A percentile compares a stretch with the other conserved stretches of the same genome.
Conservation (phyloP, 2,113 vertebrate genomes). For the Candoia aspera region DNA sequence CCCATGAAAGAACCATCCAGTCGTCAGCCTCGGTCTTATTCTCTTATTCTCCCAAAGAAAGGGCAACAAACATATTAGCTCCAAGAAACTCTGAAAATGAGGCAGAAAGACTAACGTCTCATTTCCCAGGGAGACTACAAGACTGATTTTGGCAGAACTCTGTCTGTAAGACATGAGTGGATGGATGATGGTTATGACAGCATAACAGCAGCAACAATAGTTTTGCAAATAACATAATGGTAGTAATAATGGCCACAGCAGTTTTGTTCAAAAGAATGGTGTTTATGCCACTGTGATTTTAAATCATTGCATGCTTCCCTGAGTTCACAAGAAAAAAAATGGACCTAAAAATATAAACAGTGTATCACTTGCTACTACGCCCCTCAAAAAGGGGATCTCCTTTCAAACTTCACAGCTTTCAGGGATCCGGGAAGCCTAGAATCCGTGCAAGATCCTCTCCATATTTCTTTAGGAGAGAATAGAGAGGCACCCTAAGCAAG, state of each 20-base stretch:
- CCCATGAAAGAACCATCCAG: too few species aligned
- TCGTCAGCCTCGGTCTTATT: too few species aligned
- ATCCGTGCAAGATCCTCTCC: fast-evolving
- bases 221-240: not conserved
- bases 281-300: not conserved
- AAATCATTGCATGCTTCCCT: not conserved
- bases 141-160: not conserved
- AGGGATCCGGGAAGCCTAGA: fast-evolving
- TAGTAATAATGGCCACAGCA: not conserved
- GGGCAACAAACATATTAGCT: too few species aligned
- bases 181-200: not conserved
- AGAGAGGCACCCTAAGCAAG: constrained; percentile 61
- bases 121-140: not conserved
- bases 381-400: fast-evolving
- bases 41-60: too few species aligned
- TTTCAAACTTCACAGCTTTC: not conserved
- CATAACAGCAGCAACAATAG: not conserved
- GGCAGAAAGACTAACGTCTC: too few species aligned
- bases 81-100: too few species aligned
- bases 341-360: not conserved
- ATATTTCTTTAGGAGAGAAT: not conserved
- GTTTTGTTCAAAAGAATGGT: not conserved
- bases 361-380: not conserved
- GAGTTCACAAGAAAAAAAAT: not conserved
- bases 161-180: not conserved